Evolutionary conservation across 2,888 invertebrate species (phyloP).

Genomic region (Cantharis flavilabris): DNA sequence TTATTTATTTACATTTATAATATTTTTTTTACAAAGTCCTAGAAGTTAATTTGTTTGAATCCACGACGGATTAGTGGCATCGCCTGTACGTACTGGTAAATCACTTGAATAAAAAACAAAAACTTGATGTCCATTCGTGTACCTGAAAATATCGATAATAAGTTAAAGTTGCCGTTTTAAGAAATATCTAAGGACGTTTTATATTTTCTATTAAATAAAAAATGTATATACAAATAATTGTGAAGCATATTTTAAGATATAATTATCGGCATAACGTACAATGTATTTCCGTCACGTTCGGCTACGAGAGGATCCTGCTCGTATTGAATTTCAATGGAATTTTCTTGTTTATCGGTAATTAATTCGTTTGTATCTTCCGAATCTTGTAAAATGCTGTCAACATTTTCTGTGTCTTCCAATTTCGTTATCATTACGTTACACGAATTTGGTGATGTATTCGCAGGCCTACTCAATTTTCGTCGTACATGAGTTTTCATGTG

Average conservation of each 20-base stretch:
- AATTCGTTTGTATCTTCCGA: conserved; percentile 47
- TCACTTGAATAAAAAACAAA: conserved; percentile 51
- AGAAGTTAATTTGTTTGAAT: conserved; percentile 40
- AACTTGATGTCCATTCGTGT: conserved; percentile 50
- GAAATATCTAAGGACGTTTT: conserved; percentile 11
- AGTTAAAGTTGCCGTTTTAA: conserved; percentile 6
- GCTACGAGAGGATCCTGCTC: conserved; percentile 56
- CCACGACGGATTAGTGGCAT: conserved; percentile 40
- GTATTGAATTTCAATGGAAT: conserved; percentile 49
- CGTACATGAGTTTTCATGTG: conserved; percentile 73
- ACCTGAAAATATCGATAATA: conserved; percentile 42
- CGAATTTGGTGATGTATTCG: conserved; percentile 33
- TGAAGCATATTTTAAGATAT: conserved; percentile 27
- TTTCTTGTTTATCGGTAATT: conserved; percentile 47
- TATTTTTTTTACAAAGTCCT: background rate
- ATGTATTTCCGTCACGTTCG: conserved; percentile 52
- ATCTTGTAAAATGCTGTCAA: conserved; percentile 41
- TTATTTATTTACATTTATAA: background rate
- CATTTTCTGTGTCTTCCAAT: conserved; percentile 31
- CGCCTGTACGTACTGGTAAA: conserved; percentile 40
- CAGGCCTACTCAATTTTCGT: conserved; percentile 40
- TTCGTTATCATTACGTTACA: conserved; percentile 36
- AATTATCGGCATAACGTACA: conserved; percentile 54
- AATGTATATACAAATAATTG: conserved; percentile 22
- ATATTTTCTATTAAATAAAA: conserved; percentile 16